Percentiles rank a stretch among this genome's conserved stretches.
Conservation (phyloP, 2,113 vertebrate species). For the Dromaius novaehollandiae region DNA sequence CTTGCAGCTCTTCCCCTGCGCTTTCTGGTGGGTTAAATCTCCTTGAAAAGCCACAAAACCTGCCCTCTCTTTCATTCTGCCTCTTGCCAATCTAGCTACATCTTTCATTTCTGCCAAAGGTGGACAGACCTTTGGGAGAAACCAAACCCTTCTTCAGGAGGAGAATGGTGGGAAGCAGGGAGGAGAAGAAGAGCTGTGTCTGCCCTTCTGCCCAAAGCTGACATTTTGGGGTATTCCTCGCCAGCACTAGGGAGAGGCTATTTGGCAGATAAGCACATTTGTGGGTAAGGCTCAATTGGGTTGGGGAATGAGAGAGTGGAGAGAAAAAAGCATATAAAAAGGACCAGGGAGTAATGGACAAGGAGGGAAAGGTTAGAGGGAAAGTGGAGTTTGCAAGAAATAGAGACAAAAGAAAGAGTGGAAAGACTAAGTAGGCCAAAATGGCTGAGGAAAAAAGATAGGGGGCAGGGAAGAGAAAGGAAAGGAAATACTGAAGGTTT, state of each 20-base stretch:
- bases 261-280: background rate
- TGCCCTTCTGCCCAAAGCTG: background rate
- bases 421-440: constrained; percentile 11
- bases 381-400: background rate
- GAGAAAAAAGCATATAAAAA: background rate
- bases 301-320: background rate
- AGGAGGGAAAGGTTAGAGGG: background rate
- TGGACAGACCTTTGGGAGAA: background rate
- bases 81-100: background rate
- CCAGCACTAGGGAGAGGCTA: background rate
- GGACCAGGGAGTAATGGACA: background rate
- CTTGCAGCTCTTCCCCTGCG: rapidly evolving
- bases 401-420: background rate
- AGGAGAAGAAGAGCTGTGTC: background rate
- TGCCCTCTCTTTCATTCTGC: background rate
- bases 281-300: background rate
- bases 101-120: background rate
- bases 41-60: background rate
- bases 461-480: background rate
- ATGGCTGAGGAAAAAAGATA: background rate
- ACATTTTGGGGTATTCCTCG: background rate
- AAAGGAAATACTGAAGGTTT: constrained; percentile 28
- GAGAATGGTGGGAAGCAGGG: background rate
- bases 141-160: background rate
- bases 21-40: background rate